phyloP scores from a whole-genome alignment of 1,140 invertebrate genomes.

The Drosophila auraria region DNA sequence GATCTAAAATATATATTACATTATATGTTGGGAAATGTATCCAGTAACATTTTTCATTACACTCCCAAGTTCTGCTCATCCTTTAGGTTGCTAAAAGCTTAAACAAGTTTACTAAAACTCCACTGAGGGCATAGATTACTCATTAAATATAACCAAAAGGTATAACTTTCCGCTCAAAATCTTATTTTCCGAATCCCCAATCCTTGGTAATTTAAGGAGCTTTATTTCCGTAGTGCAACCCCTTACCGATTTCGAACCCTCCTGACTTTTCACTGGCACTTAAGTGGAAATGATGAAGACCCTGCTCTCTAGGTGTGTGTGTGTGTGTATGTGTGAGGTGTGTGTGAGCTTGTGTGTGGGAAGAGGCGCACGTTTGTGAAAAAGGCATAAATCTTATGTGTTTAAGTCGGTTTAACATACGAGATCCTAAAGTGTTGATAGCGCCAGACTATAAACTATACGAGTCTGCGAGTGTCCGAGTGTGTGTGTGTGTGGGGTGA shows the following conservation, averaged over 20 bases:
- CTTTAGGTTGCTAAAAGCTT: too few relatives aligned
- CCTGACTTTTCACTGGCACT: slow-evolving; percentile 45
- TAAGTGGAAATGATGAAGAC: slow-evolving; percentile 62
- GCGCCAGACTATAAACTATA: slow-evolving; percentile 69
- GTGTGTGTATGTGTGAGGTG: not conserved
- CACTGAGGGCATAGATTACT: not conserved
- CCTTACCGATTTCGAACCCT: slow-evolving; percentile 16
- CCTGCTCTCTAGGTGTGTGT: slow-evolving; percentile 17
- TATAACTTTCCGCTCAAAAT: slow-evolving; percentile 11
- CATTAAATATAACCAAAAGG: not conserved
- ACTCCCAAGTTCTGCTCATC: too few relatives aligned
- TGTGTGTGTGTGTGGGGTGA: slow-evolving; percentile 14
- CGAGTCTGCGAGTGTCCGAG: slow-evolving; percentile 28
- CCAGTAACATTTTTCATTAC: too few relatives aligned
- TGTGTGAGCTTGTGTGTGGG: slow-evolving; percentile 10
- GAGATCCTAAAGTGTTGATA: slow-evolving; percentile 71
- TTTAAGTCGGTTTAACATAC: slow-evolving; percentile 70
- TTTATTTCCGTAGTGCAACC: slow-evolving; percentile 8
- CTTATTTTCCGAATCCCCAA: slow-evolving; percentile 18
- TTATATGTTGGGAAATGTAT: too few relatives aligned
- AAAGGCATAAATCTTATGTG: slow-evolving; percentile 69
- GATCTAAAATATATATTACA: too few relatives aligned
- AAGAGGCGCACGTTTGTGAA: slow-evolving; percentile 48
- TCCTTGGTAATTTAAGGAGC: slow-evolving; percentile 22
- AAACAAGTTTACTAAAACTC: too few relatives aligned